A percentile compares a stretch with the other conserved stretches of the same genome.
phyloP scores from a whole-genome alignment of 2,797 vertebrate species.

The Chelonia mydas region DNA sequence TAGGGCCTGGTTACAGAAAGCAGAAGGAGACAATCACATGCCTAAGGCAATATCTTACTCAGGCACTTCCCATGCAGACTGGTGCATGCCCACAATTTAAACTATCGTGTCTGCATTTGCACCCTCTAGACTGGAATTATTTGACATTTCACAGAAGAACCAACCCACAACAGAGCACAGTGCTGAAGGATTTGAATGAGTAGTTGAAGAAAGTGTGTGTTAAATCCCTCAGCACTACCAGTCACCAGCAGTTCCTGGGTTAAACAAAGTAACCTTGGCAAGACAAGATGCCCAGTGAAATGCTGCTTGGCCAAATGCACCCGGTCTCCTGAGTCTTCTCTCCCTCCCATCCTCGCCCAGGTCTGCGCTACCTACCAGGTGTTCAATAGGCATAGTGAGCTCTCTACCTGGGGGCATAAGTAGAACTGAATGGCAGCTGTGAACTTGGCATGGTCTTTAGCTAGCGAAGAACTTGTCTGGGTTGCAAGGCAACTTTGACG shows the following conservation, averaged over 20 bases:
- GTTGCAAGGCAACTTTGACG: not conserved
- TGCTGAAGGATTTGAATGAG: not conserved
- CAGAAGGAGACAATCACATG: not conserved
- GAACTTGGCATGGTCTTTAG: not conserved
- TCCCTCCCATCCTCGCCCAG: not conserved
- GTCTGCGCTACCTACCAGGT: not conserved
- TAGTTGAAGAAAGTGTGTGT: not conserved
- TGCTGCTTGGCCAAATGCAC: not conserved
- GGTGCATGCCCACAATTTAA: not conserved
- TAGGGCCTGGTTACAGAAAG: not conserved
- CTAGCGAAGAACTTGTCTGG: not conserved
- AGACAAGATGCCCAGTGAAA: not conserved
- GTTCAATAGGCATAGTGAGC: not conserved
- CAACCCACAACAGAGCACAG: not conserved
- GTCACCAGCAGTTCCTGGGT: not conserved
- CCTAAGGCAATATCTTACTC: not conserved
- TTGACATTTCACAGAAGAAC: not conserved
- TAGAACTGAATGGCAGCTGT: not conserved
- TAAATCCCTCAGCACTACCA: not conserved
- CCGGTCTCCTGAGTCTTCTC: not conserved
- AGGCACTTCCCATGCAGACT: not conserved
- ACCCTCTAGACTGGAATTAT: not conserved
- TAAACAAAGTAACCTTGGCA: not conserved
- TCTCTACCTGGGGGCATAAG: not conserved
- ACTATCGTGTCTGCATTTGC: not conserved